Evolutionary conservation across 1,140 invertebrate genomes (phyloP).

Genomic region (Pararge aegeria): DNA sequence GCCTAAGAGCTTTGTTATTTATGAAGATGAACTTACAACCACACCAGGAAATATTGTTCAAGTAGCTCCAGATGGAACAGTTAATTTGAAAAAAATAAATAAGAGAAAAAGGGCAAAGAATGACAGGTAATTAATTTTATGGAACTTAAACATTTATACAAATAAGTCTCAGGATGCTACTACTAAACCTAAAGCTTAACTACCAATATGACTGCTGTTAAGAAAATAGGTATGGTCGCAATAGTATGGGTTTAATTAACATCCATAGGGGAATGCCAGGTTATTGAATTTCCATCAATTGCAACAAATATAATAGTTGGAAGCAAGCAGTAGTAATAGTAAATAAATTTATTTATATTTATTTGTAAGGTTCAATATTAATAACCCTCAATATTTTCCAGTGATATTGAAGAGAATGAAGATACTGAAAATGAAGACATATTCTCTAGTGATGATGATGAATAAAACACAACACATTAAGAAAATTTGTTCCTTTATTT

Average conservation of each 20-base stretch:
- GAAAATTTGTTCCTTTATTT: conserved; percentile 23
- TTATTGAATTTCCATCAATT: no score
- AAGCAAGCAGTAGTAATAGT: no score
- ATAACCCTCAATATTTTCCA: conserved; percentile 27
- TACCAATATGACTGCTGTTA: no score
- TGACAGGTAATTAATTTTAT: conserved; percentile 33
- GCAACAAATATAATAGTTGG: no score
- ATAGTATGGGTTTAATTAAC: no score
- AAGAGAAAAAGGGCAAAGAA: conserved; percentile 22
- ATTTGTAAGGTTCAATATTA: no score
- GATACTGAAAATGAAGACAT: conserved; percentile 23
- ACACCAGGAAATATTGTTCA: conserved; percentile 65
- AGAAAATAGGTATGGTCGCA: no score
- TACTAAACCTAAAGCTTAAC: no score
- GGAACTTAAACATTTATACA: no score
- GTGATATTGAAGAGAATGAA: conserved; percentile 29
- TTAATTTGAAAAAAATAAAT: conserved; percentile 49
- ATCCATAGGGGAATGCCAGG: no score
- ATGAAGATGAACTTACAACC: conserved; percentile 82
- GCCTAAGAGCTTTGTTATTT: conserved; percentile 78
- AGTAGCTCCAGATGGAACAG: conserved; percentile 80
- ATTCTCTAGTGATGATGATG: conserved; percentile 28
- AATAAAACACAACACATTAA: conserved; percentile 10
- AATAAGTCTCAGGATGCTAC: no score
- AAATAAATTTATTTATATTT: no score